These are phyloP conservation scores for Operophtera brumata DNA, from an alignment of 2,888 invertebrate species.

Conservation along the genomic window DNA sequence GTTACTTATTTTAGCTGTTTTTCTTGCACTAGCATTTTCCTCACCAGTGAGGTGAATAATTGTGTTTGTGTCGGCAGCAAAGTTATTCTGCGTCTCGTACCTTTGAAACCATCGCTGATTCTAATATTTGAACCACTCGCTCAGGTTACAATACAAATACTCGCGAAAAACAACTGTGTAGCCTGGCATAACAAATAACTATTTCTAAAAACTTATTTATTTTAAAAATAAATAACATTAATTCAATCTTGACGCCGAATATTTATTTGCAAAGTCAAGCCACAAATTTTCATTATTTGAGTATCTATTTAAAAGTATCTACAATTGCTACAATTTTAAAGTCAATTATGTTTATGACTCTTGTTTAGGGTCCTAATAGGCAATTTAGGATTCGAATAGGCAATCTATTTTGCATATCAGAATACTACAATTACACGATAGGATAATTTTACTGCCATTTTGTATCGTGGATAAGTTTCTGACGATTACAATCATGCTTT, in stretches of 20 bases:
- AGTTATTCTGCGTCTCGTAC: too few species aligned
- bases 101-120: too few species aligned
- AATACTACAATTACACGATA: constrained; percentile 19
- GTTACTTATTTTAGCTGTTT: too few species aligned
- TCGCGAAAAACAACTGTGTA: too few species aligned
- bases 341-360: constrained; percentile 35
- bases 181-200: too few species aligned
- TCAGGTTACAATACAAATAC: too few species aligned
- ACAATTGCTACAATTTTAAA: constrained; percentile 32
- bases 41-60: too few species aligned
- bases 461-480: constrained; percentile 8
- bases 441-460: constrained; percentile 13
- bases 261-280: constrained; percentile 1
- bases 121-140: too few species aligned
- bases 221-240: too few species aligned
- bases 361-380: constrained; percentile 33
- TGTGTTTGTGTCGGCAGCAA: too few species aligned
- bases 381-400: constrained; percentile 32
- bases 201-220: too few species aligned
- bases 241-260: neutral
- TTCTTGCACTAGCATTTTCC: too few species aligned
- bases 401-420: constrained; percentile 29
- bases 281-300: constrained; percentile 10
- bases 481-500: constrained; percentile 1
- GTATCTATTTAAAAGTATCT: constrained; percentile 7